A percentile compares a stretch with the other conserved stretches of the same genome.
phyloP scores from a whole-genome alignment of 2,888 invertebrate genomes.

The Andrena flavipes region DNA sequence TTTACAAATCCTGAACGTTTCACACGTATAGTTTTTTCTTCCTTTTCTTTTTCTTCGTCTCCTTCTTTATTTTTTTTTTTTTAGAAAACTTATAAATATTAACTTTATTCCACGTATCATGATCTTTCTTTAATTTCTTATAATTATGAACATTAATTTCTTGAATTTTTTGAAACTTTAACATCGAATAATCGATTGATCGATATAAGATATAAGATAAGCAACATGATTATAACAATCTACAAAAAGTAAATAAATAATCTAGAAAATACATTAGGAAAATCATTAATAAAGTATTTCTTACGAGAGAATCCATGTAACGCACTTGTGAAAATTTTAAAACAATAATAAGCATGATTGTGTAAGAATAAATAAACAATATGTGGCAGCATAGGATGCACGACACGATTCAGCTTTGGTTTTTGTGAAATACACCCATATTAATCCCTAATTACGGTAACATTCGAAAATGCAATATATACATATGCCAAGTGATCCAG shows the following conservation, averaged over 20 bases:
- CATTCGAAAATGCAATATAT: constrained; percentile 76
- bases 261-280: constrained; percentile 56
- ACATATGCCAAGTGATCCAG: not conserved
- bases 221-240: constrained; percentile 33
- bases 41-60: not conserved
- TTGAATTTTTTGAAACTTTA: constrained; percentile 16
- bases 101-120: constrained; percentile 30
- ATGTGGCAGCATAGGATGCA: constrained; percentile 63
- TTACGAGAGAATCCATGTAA: constrained; percentile 51
- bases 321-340: constrained; percentile 42
- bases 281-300: constrained; percentile 37
- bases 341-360: constrained; percentile 65
- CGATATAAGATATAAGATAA: constrained; percentile 17
- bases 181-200: constrained; percentile 17
- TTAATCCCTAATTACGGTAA: constrained; percentile 75
- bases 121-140: constrained; percentile 8
- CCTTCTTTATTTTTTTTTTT: constrained; percentile 24
- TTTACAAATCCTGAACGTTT: constrained; percentile 46
- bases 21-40: constrained; percentile 31
- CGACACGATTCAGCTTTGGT: constrained; percentile 72
- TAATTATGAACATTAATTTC: constrained; percentile 30
- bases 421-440: constrained; percentile 72
- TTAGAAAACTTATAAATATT: constrained; percentile 46
- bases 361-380: constrained; percentile 75
- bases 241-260: constrained; percentile 69